These are phyloP conservation scores for Boloria euphrosyne DNA, from an alignment of 2,888 invertebrate species.

Conservation along the genomic window DNA sequence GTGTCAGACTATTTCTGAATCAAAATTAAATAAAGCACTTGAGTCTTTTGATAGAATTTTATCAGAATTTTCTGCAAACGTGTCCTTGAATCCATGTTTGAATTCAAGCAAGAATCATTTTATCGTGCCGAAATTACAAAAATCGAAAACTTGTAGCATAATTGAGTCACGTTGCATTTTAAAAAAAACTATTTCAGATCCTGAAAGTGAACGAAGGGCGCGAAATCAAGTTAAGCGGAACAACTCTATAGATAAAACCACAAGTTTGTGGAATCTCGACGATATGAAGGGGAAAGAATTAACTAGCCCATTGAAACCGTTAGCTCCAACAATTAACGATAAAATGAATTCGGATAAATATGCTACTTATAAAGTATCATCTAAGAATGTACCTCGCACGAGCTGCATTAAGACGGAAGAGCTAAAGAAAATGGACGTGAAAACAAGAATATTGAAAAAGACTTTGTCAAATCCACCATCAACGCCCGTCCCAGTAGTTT, in stretches of 20 bases:
- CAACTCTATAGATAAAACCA: conserved; percentile 80
- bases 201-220: conserved; percentile 60
- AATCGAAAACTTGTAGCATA: conserved; percentile 87
- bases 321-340: conserved; percentile 58
- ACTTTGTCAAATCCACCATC: conserved; percentile 80
- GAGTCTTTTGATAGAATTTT: conserved; percentile 79
- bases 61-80: conserved; percentile 66
- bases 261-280: conserved; percentile 83
- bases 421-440: conserved; percentile 77
- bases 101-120: conserved; percentile 55
- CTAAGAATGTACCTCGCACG: conserved; percentile 65
- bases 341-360: conserved; percentile 76
- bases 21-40: conserved; percentile 72
- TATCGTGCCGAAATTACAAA: conserved; percentile 83
- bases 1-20: conserved; percentile 51
- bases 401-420: conserved; percentile 73
- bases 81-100: conserved; percentile 55
- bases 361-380: conserved; percentile 78
- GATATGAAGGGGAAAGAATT: conserved; percentile 80
- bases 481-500: conserved; percentile 74
- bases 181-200: conserved; percentile 81
- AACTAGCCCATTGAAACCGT: conserved; percentile 68
- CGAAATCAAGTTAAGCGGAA: conserved; percentile 69
- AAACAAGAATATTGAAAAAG: conserved; percentile 80
- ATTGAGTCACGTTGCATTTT: conserved; percentile 86